Evolutionary conservation across 30 jellyfish, hydroid and myxozoan genomes (phyloP).

Genomic region (Catostylus mosaicus): DNA sequence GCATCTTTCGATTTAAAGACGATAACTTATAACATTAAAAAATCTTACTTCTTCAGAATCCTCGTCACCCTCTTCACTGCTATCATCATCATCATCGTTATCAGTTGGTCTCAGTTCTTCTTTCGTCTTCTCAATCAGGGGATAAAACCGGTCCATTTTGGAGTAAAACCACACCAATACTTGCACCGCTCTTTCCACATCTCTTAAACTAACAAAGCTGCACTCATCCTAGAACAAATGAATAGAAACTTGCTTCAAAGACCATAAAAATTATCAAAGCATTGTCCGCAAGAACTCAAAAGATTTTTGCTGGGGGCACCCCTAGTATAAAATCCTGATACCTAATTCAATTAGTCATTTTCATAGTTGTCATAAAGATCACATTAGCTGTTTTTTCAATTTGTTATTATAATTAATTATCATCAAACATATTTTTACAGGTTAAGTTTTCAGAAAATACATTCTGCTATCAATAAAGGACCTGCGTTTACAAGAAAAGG

Average conservation of each 20-base stretch:
- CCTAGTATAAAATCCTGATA: too few relatives aligned
- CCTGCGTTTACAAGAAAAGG: too few relatives aligned
- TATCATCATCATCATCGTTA: neutral
- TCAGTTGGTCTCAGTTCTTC: slow-evolving; percentile 14
- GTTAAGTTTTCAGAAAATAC: too few relatives aligned
- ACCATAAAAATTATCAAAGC: neutral
- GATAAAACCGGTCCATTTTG: slow-evolving; percentile 53
- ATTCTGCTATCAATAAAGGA: too few relatives aligned
- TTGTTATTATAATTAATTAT: too few relatives aligned
- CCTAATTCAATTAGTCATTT: too few relatives aligned
- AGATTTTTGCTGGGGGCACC: too few relatives aligned
- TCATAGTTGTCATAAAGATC: too few relatives aligned
- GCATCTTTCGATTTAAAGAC: too few relatives aligned
- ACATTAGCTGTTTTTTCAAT: too few relatives aligned
- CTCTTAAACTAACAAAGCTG: slow-evolving; percentile 87
- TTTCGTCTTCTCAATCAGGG: slow-evolving; percentile 28
- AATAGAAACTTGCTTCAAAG: neutral
- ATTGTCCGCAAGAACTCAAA: neutral
- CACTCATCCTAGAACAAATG: slow-evolving; percentile 67
- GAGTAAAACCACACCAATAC: slow-evolving; percentile 79
- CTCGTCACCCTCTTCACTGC: neutral
- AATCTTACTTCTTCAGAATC: neutral
- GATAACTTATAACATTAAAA: neutral
- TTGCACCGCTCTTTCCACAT: slow-evolving; percentile 85
- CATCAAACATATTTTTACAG: too few relatives aligned